phyloP scores from a whole-genome alignment of 1,140 invertebrate genomes.

The Macrobrachium rosenbergii region DNA sequence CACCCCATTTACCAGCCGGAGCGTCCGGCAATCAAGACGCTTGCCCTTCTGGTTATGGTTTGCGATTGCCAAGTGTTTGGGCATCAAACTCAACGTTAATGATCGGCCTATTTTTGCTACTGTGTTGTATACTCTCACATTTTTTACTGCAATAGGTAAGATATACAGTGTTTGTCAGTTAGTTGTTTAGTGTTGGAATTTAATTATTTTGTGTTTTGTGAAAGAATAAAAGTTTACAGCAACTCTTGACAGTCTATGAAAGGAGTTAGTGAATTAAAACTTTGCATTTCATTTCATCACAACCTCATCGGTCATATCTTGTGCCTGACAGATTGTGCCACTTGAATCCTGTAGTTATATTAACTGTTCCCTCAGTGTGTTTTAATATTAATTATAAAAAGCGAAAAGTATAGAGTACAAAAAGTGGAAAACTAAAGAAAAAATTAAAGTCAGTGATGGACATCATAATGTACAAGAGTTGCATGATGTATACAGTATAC shows the following conservation, averaged over 20 bases:
- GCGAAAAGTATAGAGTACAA: no score
- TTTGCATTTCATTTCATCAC: no score
- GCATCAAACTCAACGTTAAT: conserved; percentile 55
- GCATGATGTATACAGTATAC: no score
- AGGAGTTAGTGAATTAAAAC: no score
- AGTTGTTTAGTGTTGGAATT: background rate
- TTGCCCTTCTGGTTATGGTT: conserved; percentile 60
- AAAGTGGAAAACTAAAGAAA: no score
- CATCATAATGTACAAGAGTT: no score
- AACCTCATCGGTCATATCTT: no score
- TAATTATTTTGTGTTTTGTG: background rate
- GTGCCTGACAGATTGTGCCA: no score
- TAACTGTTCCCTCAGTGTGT: no score
- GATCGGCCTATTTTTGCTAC: conserved; percentile 67
- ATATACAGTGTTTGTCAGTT: background rate
- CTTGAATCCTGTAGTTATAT: no score
- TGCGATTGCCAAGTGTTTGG: conserved; percentile 59
- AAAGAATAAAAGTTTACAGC: background rate
- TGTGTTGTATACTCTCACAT: conserved; percentile 69
- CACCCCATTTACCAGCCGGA: background rate
- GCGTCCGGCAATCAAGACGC: conserved; percentile 42
- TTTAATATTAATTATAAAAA: no score
- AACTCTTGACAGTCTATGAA: background rate
- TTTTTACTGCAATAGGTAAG: conserved; percentile 59
- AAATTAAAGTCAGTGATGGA: no score